A percentile compares a stretch with the other conserved stretches of the same genome.
phyloP scores from a whole-genome alignment of 2,888 invertebrate genomes.

The Melinaea menophilus region DNA sequence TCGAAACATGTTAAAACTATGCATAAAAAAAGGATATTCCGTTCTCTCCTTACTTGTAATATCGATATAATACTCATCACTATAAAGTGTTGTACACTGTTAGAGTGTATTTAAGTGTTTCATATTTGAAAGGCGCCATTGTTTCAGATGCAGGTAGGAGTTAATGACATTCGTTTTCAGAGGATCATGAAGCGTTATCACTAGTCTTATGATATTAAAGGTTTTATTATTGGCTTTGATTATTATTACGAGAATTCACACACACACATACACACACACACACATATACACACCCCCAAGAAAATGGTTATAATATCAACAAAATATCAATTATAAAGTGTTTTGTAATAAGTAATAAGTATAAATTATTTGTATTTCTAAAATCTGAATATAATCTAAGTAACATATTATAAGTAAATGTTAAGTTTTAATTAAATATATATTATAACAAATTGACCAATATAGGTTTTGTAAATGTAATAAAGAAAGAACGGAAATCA shows the following conservation, averaged over 20 bases:
- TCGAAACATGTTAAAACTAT: no score
- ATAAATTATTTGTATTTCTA: no score
- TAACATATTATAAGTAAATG: no score
- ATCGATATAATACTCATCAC: constrained; percentile 4
- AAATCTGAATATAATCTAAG: no score
- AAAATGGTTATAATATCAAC: constrained; percentile 10
- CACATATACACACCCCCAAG: no score
- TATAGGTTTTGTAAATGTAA: not conserved
- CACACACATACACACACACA: not conserved
- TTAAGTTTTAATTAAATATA: no score
- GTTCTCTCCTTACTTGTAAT: constrained; percentile 1
- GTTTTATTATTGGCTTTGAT: not conserved
- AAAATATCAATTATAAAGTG: constrained; percentile 9
- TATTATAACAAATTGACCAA: no score
- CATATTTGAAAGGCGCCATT: constrained; percentile 50
- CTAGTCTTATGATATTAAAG: no score
- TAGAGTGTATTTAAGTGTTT: constrained; percentile 48
- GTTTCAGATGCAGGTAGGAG: constrained; percentile 44
- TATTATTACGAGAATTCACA: not conserved
- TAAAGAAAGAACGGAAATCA: not conserved
- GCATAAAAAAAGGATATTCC: constrained; percentile 18
- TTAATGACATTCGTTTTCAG: constrained; percentile 22
- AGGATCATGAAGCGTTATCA: constrained; percentile 2
- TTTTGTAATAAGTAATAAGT: no score
- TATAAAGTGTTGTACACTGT: not conserved